These are phyloP conservation scores for Myripristis jacobus DNA, from an alignment of 2,797 vertebrate species.

Conservation along the genomic window DNA sequence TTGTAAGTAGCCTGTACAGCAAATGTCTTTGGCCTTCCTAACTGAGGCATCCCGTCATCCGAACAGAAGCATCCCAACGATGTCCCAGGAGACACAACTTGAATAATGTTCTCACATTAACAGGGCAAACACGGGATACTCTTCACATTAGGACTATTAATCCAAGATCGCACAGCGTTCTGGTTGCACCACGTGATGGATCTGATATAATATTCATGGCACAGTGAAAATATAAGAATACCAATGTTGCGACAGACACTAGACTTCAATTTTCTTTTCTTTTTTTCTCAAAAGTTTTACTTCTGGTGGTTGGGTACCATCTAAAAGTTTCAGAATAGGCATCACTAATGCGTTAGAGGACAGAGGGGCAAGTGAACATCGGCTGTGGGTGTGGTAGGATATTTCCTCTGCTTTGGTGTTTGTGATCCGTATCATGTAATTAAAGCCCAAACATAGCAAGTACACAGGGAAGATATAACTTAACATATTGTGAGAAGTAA, in stretches of 20 bases:
- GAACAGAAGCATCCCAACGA: conserved; percentile 59
- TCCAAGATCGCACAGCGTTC: conserved; percentile 26
- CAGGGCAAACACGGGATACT: conserved; percentile 61
- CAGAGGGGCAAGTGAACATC: conserved; percentile 44
- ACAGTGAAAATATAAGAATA: neutral
- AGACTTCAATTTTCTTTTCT: neutral
- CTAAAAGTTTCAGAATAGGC: conserved; percentile 1
- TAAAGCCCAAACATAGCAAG: conserved; percentile 72
- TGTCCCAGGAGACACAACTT: conserved; percentile 66
- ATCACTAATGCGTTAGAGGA: conserved; percentile 35
- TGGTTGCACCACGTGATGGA: conserved; percentile 27
- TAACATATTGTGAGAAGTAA: conserved; percentile 51
- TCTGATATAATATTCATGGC: conserved; percentile 5
- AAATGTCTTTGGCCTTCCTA: conserved; percentile 55
- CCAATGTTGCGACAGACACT: neutral
- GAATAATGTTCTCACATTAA: conserved; percentile 75
- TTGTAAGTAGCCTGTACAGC: conserved; percentile 68
- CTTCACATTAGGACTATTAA: conserved; percentile 48
- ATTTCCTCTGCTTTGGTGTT: conserved; percentile 70
- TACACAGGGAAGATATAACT: conserved; percentile 51
- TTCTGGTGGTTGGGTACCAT: neutral
- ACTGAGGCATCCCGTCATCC: conserved; percentile 55
- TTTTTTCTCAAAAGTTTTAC: neutral
- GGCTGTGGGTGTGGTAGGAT: conserved; percentile 50
- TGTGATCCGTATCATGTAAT: conserved; percentile 79